These are phyloP conservation scores for Umimayanthus kanabou DNA, from an alignment of 92 coral and sea anemone species.

Conservation along the genomic window DNA sequence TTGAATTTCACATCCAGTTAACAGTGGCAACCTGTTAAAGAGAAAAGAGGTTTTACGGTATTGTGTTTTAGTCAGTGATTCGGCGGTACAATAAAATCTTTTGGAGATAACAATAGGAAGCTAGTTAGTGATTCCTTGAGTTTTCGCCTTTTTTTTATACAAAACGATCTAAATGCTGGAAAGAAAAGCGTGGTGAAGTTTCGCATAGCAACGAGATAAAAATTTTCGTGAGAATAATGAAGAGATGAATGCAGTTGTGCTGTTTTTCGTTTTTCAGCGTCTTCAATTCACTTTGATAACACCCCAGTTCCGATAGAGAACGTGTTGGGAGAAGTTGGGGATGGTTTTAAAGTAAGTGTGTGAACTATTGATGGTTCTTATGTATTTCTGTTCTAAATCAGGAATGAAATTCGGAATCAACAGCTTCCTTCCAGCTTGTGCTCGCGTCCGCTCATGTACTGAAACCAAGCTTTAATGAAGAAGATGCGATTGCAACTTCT, in stretches of 20 bases:
- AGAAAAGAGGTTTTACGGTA: no score
- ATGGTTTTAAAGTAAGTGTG: conserved; percentile 74
- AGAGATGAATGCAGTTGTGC: neutral
- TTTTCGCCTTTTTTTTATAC: no score
- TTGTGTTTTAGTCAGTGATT: no score
- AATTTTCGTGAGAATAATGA: no score
- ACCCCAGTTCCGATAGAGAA: conserved; percentile 83
- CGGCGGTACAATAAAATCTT: no score
- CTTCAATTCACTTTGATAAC: conserved; percentile 81
- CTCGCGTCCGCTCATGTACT: no score
- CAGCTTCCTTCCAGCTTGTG: no score
- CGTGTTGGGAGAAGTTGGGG: conserved; percentile 84
- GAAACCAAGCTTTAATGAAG: no score
- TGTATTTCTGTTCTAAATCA: neutral
- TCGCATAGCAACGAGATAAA: neutral
- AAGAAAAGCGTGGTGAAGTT: neutral
- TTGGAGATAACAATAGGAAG: neutral
- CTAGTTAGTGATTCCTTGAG: neutral
- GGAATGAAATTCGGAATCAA: neutral
- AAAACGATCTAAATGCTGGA: neutral
- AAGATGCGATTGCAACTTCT: no score
- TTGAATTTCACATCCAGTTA: no score
- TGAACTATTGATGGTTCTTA: neutral
- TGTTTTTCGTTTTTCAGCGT: conserved; percentile 53
- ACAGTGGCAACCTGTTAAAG: no score